These are phyloP conservation scores for Bergia sp. DNA, from an alignment of 92 coral and sea anemone species.

Conservation along the genomic window DNA sequence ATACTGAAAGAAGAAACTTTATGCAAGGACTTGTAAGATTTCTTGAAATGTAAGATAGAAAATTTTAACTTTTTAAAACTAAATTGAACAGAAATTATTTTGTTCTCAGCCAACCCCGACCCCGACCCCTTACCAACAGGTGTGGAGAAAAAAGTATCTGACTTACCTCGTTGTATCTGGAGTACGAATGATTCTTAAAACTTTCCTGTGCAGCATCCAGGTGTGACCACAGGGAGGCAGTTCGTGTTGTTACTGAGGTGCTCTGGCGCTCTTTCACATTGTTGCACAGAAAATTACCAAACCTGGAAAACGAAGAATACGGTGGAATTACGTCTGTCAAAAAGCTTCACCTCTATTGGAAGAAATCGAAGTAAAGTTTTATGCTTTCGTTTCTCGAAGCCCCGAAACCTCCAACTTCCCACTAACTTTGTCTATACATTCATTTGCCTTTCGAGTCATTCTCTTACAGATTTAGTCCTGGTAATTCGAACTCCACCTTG, in stretches of 20 bases:
- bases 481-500: too few relatives aligned
- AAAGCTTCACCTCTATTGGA: not conserved
- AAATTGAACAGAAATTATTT: too few relatives aligned
- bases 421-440: too few relatives aligned
- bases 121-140: not conserved
- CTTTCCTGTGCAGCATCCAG: constrained; percentile 76
- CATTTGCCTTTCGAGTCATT: too few relatives aligned
- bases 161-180: constrained; percentile 72
- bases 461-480: too few relatives aligned
- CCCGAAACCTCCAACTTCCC: too few relatives aligned
- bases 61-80: too few relatives aligned
- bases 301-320: constrained; percentile 59
- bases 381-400: not conserved
- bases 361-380: not conserved
- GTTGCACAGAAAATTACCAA: constrained; percentile 95
- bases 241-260: constrained; percentile 51
- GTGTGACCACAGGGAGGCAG: constrained; percentile 97
- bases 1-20: too few relatives aligned
- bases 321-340: not conserved
- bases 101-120: not conserved
- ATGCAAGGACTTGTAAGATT: too few relatives aligned
- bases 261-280: constrained; percentile 76
- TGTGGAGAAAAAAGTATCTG: not conserved
- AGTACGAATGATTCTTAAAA: constrained; percentile 69
- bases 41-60: too few relatives aligned